Evolutionary conservation across 2,888 invertebrate genomes (phyloP), one percentile per base, ranked within the genome.

Genomic region (Rhimphoctona megacephalus): DNA sequence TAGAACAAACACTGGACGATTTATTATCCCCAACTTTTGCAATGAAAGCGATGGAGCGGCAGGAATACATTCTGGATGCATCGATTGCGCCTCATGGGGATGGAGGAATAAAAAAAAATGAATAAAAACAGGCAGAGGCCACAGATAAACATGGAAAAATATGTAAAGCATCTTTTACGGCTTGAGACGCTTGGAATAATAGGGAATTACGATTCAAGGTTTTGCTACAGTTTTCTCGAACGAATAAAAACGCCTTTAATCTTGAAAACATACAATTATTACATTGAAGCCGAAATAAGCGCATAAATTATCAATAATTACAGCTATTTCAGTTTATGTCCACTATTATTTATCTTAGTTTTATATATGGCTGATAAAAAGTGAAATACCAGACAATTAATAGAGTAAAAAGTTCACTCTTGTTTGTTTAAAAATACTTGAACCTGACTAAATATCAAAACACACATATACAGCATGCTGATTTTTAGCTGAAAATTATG

Each of bases 1-100:
- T 80, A 83, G 83, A 83, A 81, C 70, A 80, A 80, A 86, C 73
- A 81, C 85, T 49, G 70, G 36, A 61, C 67, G 77, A 78, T 73
- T 81, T 77, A 81, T 81, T 67, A 72, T 78, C 25, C 76, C 61
- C 61, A 33, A 73, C 52, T 30, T 61, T 76, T 36, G 67, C 36
- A 67, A 54, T 33, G 36, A 72, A 66, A 67, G 61, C 39, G 76
- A 78, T 14, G 19, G 19, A 17, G 43, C 54, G 49, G 78, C 70
- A 30, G 46, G 66, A 57, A 52, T 64, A 81, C 30, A 33, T 52
- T 30, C 39, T 19, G 39, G 36, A 14, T 76, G 64, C 74, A 70
- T 85, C 74, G 36, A 54, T 74, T 70, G 72, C 43, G 25, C 14
- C 49, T 46, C 76, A 69, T 76, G 43, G 30, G 64, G 43, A 30